Conservation (phyloP, 2,888 invertebrate species). For the Drosophila vallismaia region DNA sequence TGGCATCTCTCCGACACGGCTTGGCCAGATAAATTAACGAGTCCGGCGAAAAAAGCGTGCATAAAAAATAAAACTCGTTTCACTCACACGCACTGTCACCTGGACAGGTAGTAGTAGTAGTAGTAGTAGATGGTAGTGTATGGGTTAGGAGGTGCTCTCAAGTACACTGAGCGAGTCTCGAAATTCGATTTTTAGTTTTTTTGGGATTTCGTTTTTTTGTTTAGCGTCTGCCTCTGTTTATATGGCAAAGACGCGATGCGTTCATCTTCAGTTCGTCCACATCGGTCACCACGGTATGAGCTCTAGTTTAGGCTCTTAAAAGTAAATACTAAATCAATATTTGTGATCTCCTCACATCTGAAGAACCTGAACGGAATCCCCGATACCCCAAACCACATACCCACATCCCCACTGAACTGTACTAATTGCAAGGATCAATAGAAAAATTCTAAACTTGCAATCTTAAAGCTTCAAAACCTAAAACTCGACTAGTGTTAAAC, state of each 20-base stretch:
- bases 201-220: conserved; percentile 46
- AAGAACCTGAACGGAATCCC: conserved; percentile 5
- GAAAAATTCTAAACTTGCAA: conserved; percentile 20
- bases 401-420: conserved; percentile 30
- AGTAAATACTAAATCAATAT: conserved; percentile 50
- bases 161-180: conserved; percentile 34
- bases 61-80: conserved; percentile 45
- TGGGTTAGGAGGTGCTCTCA: conserved; percentile 56
- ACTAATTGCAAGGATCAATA: conserved; percentile 55
- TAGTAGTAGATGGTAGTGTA: conserved; percentile 22
- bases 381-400: conserved; percentile 10
- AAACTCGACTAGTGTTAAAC: conserved; percentile 25
- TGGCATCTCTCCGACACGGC: conserved; percentile 64
- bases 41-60: conserved; percentile 41
- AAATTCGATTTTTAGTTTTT: conserved; percentile 46
- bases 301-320: conserved; percentile 75
- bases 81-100: conserved; percentile 40
- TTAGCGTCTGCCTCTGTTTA: conserved; percentile 77
- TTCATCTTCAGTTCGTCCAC: conserved; percentile 84
- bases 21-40: conserved; percentile 76
- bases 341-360: conserved; percentile 36
- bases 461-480: conserved; percentile 10
- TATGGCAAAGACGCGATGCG: conserved; percentile 83
- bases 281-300: conserved; percentile 84
- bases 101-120: conserved; percentile 25